Percentiles rank a stretch among this genome's conserved stretches.
These are phyloP conservation scores for Leptoteleia sp. DNA, from an alignment of 1,140 invertebrate genomes.

Conservation along the genomic window DNA sequence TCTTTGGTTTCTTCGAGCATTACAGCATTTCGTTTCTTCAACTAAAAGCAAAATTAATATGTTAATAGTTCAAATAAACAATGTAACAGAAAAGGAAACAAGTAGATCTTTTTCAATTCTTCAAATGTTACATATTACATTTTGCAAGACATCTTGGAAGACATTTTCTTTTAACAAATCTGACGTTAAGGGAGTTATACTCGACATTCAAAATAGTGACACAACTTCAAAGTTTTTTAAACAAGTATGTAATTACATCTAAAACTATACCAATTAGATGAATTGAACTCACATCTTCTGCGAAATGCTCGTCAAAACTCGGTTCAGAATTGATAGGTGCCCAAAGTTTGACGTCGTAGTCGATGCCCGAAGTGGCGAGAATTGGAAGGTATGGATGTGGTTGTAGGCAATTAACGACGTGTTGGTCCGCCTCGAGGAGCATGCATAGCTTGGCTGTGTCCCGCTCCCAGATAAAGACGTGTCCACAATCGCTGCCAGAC, in stretches of 20 bases:
- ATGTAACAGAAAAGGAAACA: too few species aligned
- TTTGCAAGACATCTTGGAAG: too few species aligned
- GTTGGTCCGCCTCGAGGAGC: conserved; percentile 90
- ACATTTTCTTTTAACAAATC: too few species aligned
- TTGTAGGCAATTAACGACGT: conserved; percentile 93
- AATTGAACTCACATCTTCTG: conserved; percentile 89
- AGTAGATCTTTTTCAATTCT: too few species aligned
- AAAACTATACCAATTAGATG: too few species aligned
- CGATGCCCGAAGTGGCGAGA: conserved; percentile 93
- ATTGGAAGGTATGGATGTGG: conserved; percentile 92
- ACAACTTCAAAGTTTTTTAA: too few species aligned
- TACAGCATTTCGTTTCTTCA: conserved; percentile 90
- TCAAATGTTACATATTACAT: too few species aligned
- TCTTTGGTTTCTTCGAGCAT: conserved; percentile 95
- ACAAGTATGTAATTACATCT: too few species aligned
- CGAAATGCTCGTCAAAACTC: conserved; percentile 85
- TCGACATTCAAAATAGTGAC: too few species aligned
- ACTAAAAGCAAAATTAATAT: conserved; percentile 83
- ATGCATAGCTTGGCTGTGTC: conserved; percentile 86
- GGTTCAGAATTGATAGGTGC: conserved; percentile 84
- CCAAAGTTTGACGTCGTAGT: conserved; percentile 95
- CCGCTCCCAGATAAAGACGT: conserved; percentile 87
- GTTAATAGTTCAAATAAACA: too few species aligned
- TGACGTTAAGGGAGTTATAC: too few species aligned
- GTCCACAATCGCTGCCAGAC: conserved; percentile 93